Evolutionary conservation across 2,888 invertebrate genomes (phyloP).

Genomic region (Rapana venosa): DNA sequence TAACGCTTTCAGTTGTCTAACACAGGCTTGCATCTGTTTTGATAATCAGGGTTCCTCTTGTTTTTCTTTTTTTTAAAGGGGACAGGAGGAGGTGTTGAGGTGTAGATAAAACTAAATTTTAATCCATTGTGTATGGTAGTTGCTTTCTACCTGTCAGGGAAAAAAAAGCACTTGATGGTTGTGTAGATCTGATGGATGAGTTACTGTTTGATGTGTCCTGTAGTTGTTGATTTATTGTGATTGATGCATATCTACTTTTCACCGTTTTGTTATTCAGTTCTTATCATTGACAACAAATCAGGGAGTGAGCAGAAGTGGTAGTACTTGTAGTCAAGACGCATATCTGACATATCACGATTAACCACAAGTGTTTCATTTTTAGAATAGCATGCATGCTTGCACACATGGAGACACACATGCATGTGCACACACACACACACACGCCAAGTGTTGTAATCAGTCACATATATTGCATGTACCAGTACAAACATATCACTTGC

Average conservation of each 20-base stretch:
- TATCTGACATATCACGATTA: not conserved
- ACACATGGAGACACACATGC: slow-evolving; percentile 7
- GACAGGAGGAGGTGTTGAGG: no score
- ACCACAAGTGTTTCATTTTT: no score
- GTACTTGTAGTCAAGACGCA: not conserved
- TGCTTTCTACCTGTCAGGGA: not conserved
- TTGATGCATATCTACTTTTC: not conserved
- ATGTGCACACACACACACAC: slow-evolving; percentile 11
- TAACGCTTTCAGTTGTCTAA: no score
- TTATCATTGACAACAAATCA: not conserved
- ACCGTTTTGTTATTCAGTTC: not conserved
- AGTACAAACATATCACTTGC: no score
- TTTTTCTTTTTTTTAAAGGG: no score
- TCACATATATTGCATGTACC: not conserved
- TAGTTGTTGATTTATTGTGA: not conserved
- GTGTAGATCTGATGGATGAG: no score
- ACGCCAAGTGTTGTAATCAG: not conserved
- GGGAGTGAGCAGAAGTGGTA: not conserved
- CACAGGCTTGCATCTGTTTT: no score
- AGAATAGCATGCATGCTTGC: not conserved
- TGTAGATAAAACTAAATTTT: no score
- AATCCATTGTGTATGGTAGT: not conserved
- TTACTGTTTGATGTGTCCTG: no score
- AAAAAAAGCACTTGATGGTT: not conserved
- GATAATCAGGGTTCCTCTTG: no score